Conservation (phyloP, 1,140 invertebrate genomes). For the Bilobella aurantiaca region DNA sequence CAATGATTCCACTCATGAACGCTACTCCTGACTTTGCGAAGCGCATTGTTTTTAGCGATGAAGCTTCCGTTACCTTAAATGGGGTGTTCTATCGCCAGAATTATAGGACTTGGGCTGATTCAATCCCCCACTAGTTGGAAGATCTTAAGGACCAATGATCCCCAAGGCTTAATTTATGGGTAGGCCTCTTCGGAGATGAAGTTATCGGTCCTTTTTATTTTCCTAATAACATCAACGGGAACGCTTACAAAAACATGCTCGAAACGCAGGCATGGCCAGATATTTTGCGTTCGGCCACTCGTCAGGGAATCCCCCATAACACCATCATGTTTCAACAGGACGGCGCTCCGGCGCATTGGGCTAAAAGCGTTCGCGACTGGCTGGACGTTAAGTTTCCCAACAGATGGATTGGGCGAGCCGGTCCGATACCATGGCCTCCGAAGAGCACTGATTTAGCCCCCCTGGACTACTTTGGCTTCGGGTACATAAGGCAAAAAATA, state of each 20-base stretch:
- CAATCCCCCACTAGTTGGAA: slow-evolving; percentile 33
- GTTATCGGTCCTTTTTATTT: slow-evolving; percentile 38
- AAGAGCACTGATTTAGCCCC: slow-evolving; percentile 41
- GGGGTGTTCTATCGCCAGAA: slow-evolving; percentile 32
- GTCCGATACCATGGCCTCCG: slow-evolving; percentile 40
- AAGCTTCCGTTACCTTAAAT: slow-evolving; percentile 35
- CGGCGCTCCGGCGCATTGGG: slow-evolving; percentile 40
- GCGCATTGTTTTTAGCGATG: slow-evolving; percentile 7
- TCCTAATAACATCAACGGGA: slow-evolving; percentile 33
- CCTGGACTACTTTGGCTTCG: slow-evolving; percentile 42
- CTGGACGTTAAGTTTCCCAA: slow-evolving; percentile 38
- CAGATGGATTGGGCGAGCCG: slow-evolving; percentile 40
- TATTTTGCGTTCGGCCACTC: neutral
- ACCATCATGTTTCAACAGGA: slow-evolving; percentile 39
- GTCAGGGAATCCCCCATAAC: neutral
- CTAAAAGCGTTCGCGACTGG: slow-evolving; percentile 33
- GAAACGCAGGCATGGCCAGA: slow-evolving; percentile 15
- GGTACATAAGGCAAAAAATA: slow-evolving; percentile 38
- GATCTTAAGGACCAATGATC: slow-evolving; percentile 36
- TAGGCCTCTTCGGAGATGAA: slow-evolving; percentile 35
- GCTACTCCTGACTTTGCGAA: neutral
- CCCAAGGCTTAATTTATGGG: slow-evolving; percentile 38
- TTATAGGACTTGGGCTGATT: slow-evolving; percentile 30
- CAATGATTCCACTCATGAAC: neutral
- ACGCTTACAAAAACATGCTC: slow-evolving; percentile 33